Conservation (phyloP, 2,797 vertebrate species). For the Lagocephalus sceleratus region DNA sequence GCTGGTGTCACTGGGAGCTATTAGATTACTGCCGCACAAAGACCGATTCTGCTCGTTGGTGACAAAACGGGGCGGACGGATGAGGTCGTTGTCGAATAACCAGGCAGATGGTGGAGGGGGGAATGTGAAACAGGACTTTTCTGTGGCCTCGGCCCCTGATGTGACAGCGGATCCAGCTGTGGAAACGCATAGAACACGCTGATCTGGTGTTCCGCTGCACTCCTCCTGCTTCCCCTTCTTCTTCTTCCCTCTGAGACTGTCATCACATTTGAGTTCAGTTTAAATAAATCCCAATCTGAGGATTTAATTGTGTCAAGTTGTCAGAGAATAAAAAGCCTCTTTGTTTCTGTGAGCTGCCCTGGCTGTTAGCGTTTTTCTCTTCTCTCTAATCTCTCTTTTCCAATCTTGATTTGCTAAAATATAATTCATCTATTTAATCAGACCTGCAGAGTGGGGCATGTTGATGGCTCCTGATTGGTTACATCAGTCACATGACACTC, state of each 20-base stretch:
- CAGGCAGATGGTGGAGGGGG: neutral
- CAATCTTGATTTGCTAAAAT: neutral
- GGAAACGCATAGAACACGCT: constrained; percentile 57
- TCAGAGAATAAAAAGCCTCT: constrained; percentile 30
- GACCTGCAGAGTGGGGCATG: neutral
- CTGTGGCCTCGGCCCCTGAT: neutral
- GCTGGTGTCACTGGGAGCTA: too few relatives aligned
- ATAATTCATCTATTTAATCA: neutral
- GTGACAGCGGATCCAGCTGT: constrained; percentile 61
- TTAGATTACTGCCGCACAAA: constrained; percentile 8
- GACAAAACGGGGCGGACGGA: neutral
- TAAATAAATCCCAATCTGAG: too few relatives aligned
- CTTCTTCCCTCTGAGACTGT: too few relatives aligned
- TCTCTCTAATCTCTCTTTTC: neutral
- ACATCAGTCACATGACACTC: too few relatives aligned
- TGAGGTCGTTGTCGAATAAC: neutral
- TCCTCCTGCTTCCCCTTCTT: too few relatives aligned
- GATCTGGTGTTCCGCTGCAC: too few relatives aligned
- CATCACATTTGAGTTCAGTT: too few relatives aligned
- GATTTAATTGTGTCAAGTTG: constrained; percentile 34
- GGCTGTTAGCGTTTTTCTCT: constrained; percentile 6
- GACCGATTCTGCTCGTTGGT: neutral
- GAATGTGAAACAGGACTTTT: neutral
- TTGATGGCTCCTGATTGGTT: too few relatives aligned
- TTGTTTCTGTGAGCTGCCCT: constrained; percentile 12